phyloP scores from a whole-genome alignment of 2,888 invertebrate species.

The Plebejus argus region DNA sequence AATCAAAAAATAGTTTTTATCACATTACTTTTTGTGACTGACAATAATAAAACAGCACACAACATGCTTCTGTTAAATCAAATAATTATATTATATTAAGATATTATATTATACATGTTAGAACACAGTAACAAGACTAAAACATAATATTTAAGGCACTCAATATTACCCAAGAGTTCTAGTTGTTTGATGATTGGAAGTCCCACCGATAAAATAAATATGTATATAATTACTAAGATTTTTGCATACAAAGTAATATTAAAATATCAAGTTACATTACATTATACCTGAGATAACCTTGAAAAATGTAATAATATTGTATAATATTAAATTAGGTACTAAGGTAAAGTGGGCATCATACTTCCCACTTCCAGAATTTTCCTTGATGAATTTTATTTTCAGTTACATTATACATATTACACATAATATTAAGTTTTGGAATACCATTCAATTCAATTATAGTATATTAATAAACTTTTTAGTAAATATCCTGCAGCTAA shows the following conservation, averaged over 20 bases:
- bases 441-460: background rate
- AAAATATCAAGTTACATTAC: background rate
- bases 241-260: background rate
- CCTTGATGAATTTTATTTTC: background rate
- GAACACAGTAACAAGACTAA: background rate
- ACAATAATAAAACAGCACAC: background rate
- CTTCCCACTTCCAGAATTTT: background rate
- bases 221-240: background rate
- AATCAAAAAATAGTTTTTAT: background rate
- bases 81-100: background rate
- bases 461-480: conserved; percentile 16
- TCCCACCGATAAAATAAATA: conserved; percentile 58
- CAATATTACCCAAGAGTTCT: conserved; percentile 71
- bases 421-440: background rate
- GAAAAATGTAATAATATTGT: background rate
- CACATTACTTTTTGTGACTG: background rate
- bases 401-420: background rate
- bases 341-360: too few species aligned
- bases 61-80: conserved; percentile 17
- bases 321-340: background rate
- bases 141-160: conserved; percentile 36
- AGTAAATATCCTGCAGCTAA: conserved; percentile 27
- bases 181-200: conserved; percentile 51
- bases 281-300: background rate
- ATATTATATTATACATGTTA: background rate